Evolutionary conservation across 2,888 invertebrate species (phyloP), one percentile per base, ranked within the genome.

Genomic region (Argyresthia albistria): DNA sequence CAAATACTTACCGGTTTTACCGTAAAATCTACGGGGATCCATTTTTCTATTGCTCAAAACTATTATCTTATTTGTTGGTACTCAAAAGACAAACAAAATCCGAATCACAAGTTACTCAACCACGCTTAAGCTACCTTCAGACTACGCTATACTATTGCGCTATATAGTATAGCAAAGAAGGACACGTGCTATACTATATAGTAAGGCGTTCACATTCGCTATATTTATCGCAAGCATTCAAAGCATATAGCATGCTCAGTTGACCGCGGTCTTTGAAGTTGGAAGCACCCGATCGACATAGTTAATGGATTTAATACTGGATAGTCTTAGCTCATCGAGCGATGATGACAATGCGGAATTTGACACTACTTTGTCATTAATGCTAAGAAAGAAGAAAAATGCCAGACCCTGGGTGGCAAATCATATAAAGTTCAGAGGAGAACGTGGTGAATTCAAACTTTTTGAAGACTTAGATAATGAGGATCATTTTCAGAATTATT

Each of bases 381-480:
- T 47, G 47, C 47, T 47, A 47, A 10, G 25, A 47, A 47, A 47
- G 47, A 47, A 47, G 47, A 47, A 47, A 47, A 47, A 47, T 47
- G 47, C 47, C 25, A 47, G 35, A 47, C 47, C 47, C 47, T 47
- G 47, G 47, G 25, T 47, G 25, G 15, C 47, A 47, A 47, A 47
- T 47, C 47, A 47, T 47, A 47, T 47, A 47, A 47, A 47, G 47
- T 47, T 47, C 47, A 47, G 47, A 47, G 47, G 47, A 47, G 47
- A 47, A 47, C 47, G 47, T 47, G 47, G 47, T 47, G 47, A 47
- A 16, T 47, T 47, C 47, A 47, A 47, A 47, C 47, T 47, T 47
- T 47, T 10, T 11, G 42, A 42, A 42, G 42, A 42, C 10, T 42
- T 42, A 42, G 42, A 42, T 42, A 42, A 42, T 42, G 42, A 42